Evolutionary conservation across 2,113 vertebrate species (phyloP).

Genomic region (Puntigrus tetrazona): DNA sequence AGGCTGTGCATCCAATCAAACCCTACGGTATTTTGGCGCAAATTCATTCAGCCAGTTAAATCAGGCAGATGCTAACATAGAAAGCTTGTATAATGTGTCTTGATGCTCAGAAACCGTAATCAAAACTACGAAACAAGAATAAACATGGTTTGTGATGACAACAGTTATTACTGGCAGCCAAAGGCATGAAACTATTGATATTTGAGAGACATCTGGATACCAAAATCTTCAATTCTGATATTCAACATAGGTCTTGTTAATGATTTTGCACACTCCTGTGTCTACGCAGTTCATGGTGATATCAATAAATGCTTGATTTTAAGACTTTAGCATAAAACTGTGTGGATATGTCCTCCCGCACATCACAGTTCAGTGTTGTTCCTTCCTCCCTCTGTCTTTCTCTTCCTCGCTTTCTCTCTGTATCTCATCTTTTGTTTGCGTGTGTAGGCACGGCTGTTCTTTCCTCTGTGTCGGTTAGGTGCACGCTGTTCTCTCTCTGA

Average conservation of each 20-base stretch:
- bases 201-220: background rate
- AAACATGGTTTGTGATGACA: background rate
- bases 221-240: background rate
- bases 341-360: constrained; percentile 31
- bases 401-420: background rate
- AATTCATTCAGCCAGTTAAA: constrained; percentile 12
- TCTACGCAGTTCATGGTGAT: background rate
- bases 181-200: background rate
- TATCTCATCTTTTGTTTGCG: background rate
- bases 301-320: background rate
- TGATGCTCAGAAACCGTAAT: background rate
- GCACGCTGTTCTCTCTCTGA: constrained; percentile 41
- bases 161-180: background rate
- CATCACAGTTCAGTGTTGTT: constrained; percentile 34
- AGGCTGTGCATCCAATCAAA: background rate
- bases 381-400: background rate
- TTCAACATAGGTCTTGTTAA: background rate
- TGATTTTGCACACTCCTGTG: background rate
- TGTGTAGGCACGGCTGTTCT: constrained; percentile 12
- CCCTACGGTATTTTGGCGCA: background rate
- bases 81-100: background rate
- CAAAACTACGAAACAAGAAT: background rate
- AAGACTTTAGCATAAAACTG: background rate
- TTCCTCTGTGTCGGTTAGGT: constrained; percentile 36
- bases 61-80: constrained; percentile 5